Percentiles rank a stretch among this genome's conserved stretches.
Evolutionary conservation across 2,888 invertebrate species (phyloP).

Genomic region (Andrena camellia): DNA sequence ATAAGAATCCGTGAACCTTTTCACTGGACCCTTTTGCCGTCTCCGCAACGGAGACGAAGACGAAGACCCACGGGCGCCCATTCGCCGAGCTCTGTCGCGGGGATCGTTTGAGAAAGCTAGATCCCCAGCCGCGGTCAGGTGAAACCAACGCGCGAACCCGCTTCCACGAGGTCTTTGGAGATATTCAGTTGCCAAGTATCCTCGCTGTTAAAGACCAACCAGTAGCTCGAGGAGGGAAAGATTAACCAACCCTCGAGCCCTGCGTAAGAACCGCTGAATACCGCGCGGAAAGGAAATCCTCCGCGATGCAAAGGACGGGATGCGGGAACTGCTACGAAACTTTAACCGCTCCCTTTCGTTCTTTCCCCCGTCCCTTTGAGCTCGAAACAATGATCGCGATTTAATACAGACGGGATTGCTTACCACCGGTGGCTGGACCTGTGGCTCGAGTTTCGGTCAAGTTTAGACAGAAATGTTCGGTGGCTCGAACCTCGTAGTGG

Average conservation of each 20-base stretch:
- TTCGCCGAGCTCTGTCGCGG: not conserved
- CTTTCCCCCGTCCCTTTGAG: constrained; percentile 22
- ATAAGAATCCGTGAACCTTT: constrained; percentile 1
- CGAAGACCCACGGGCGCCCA: not conserved
- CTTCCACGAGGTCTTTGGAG: not conserved
- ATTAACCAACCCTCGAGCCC: constrained; percentile 5
- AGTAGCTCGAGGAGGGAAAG: not conserved
- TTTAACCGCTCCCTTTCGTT: constrained; percentile 27
- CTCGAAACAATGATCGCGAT: constrained; percentile 44
- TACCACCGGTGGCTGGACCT: constrained; percentile 5
- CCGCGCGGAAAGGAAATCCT: constrained; percentile 16
- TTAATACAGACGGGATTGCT: constrained; percentile 43
- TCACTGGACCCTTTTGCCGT: not conserved
- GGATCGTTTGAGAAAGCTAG: not conserved
- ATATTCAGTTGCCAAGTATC: not conserved
- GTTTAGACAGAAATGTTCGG: constrained; percentile 36
- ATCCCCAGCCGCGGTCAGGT: not conserved
- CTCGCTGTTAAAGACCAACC: not conserved
- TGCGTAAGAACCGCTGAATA: no score
- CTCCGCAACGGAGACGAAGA: not conserved
- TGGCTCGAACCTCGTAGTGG: not conserved
- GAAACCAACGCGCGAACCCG: not conserved
- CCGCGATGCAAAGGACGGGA: constrained; percentile 45
- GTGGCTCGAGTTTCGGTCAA: constrained; percentile 31
- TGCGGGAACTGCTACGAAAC: constrained; percentile 19